Evolutionary conservation across 2,797 vertebrate genomes (phyloP), one percentile per base, ranked within the genome.

Genomic region (Chaetodon trifasciatus): DNA sequence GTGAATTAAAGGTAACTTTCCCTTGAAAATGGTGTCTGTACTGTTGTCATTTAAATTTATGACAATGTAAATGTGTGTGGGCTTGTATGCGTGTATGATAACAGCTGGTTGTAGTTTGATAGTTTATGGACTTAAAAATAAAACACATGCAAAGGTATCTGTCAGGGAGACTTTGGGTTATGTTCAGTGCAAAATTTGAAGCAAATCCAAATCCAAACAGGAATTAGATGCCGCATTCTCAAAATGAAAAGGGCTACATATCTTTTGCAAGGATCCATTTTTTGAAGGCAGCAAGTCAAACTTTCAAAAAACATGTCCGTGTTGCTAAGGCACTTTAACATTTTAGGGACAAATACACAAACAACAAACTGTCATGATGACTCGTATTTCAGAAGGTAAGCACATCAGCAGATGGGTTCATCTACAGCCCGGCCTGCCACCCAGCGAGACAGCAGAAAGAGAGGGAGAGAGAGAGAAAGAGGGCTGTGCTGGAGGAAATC

Each of bases 401-500:
- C 32, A 52, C 52, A 49, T 76, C 52, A 56, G 1, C 16, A n/a
- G 53, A 76, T 28, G 40, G 49, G 53, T 61, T 68, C 4, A 44
- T 74, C 42, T 12, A 1, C 40, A 62, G 64, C 39, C 66, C 55
- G 72, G 35, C 76, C 61, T 72, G 66, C 35, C 62, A 35, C 53
- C 60, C 61, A 15, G 53, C 8, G 69, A 86, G 44, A 74, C 70
- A 72, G 71, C 69, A 76, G 57, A 84, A 76, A 72, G 28, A 28
- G 28, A 28, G 28, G 3, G 28, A 28, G 28, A 32, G 28, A 3
- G 28, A 32, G 28, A 32, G 74, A 74, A 68, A 46, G 53, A 55
- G 69, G 53, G 57, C 64, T 77, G n/a, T 24, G 9, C 77, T 72
- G 74, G 9, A 79, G 64, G 88, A 85, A 86, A 89, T 86, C 50